Percentiles rank a stretch among this genome's conserved stretches.
These are phyloP conservation scores for Notodonta dromedarius DNA, from an alignment of 2,888 invertebrate species.

Conservation along the genomic window DNA sequence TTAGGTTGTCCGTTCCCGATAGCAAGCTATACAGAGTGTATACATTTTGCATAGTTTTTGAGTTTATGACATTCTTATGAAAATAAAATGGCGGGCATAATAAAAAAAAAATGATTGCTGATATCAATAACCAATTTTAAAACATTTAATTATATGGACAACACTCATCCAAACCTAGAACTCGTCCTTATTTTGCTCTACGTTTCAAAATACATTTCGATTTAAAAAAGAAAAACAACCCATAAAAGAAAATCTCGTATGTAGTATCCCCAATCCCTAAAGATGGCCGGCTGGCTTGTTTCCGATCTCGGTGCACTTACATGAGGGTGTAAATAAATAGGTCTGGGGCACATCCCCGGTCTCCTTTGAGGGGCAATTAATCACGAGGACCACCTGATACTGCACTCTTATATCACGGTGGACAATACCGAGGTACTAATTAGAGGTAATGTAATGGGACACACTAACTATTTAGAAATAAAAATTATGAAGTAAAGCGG, in stretches of 20 bases:
- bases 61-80: no score
- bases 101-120: no score
- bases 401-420: conserved; percentile 57
- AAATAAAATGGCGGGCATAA: no score
- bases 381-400: conserved; percentile 72
- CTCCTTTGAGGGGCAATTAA: conserved; percentile 68
- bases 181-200: no score
- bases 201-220: conserved; percentile 19
- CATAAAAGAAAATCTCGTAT: conserved; percentile 42
- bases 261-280: conserved; percentile 38
- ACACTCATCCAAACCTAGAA: no score
- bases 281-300: conserved; percentile 50
- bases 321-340: conserved; percentile 60
- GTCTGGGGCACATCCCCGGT: conserved; percentile 52
- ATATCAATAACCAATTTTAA: no score
- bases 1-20: no score
- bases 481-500: neutral
- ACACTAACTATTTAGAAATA: neutral
- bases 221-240: conserved; percentile 33
- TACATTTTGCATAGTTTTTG: no score
- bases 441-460: conserved; percentile 27
- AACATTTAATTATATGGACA: no score
- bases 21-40: no score
- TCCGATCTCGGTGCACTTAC: conserved; percentile 53
- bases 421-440: conserved; percentile 48